Base-by-base conservation (phyloP, 2,888 invertebrate genomes). In the Brachypalpus laphriformis region DNA sequence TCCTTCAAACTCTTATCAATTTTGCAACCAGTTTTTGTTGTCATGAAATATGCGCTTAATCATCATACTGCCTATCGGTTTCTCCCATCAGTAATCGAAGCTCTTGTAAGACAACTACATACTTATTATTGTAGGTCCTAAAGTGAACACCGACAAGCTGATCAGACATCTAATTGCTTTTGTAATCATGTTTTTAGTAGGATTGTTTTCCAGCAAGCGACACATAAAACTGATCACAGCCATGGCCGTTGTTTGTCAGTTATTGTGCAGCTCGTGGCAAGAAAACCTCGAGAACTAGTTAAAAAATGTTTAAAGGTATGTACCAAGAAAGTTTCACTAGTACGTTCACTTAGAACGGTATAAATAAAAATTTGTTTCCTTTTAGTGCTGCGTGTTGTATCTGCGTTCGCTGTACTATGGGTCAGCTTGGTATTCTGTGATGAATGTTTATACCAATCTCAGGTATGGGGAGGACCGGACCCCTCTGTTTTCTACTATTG, bases 401-500 rank as follows among this genome's bases (percentile, higher is more conserved):
- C 54, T 0, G 6, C n/a, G 0, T 11, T 59, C 1, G 59, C 66
- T 45, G 47, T 68, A 1, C 9, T 83, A 9, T 65, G 65, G 42
- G 63, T 78, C 11, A 18, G 56, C 2, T 31, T 11, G 9, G 42
- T 34, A 0, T 14, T 7, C 9, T 54, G 72, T 28, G 65, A 56
- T 0, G 40, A 47, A 0, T 83, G 82, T n/a, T 9, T 74, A 8
- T 56, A 51, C 3, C 3, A 7, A 11, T 47, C 28, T 1, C 8
- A 22, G 3, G 87, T 89, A 88, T 90, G 91, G 91, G 91, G 91
- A 80, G 88, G 88, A 87, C 88, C 87, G 61, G 87, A 91, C 88
- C 91, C 91, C 66, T 90, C 89, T 87, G 86, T 89, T 85, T 89
- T 89, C 85, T 89, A 89, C 88, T 88, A 89, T 31, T 91, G 91